Base-by-base conservation (phyloP, 1,140 invertebrate genomes). In the Andricus grossulariae region DNA sequence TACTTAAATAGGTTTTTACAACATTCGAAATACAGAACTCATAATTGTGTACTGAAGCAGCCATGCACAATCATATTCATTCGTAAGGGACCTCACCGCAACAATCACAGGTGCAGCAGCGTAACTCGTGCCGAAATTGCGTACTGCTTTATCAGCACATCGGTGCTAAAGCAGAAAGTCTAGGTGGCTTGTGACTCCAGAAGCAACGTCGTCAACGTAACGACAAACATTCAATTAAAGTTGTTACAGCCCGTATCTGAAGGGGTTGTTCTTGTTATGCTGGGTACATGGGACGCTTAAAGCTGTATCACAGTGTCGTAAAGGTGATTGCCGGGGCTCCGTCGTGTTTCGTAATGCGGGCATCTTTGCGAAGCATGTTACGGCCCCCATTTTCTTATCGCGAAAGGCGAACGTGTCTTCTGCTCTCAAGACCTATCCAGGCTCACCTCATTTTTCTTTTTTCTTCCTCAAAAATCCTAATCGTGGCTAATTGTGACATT, bases 311-410 rank as follows among this genome's bases (percentile, higher is more conserved):
- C 39, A 45, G 39, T 72, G 84, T 85, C 88, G 82, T 89, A 88
- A 89, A 89, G 78, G 85, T 82, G 86, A 87, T 81, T 86, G 81
- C 85, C 84, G 82, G 82, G 83, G 80, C 81, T 87, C 82, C 82
- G 79, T 80, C 84, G 84, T 87, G 86, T 88, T 89, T 88, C 85
- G 85, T 89, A 88, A 89, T 87, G 84, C 84, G 78, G 85, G 87
- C 89, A 90, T 90, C 89, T 90, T 90, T 83, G 85, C 85, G 84
- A 82, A 85, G 75, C 88, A 86, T 88, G 87, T 89, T 88, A 89
- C 84, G 86, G 86, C 77, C 73, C 79, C 83, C 88, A 85, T 90
- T 88, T 86, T 86, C 88, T 89, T 90, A 90, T 90, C 88, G 83
- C 74, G 19, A 72, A 78, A 84, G 77, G 85, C 85, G 88, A 81